These are phyloP conservation scores for Drosophila longiperda DNA, from an alignment of 2,888 invertebrate genomes.

Conservation along the genomic window DNA sequence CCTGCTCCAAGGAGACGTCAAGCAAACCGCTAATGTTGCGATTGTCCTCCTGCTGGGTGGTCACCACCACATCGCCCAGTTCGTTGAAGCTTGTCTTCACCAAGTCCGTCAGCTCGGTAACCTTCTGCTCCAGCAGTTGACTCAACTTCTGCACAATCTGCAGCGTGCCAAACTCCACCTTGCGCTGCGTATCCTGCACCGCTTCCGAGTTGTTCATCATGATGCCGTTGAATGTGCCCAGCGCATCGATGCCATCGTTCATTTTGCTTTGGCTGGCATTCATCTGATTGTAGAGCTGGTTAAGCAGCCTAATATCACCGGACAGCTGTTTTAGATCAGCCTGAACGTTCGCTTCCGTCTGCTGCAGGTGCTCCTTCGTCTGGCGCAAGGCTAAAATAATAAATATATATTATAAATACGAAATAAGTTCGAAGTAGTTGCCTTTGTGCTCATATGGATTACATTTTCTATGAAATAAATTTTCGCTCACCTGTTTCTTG, in stretches of 20 bases:
- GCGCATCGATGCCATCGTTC: conserved; percentile 86
- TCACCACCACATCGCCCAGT: conserved; percentile 89
- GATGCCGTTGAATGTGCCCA: conserved; percentile 91
- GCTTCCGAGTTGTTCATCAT: conserved; percentile 93
- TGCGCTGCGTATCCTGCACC: conserved; percentile 92
- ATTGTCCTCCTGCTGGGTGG: conserved; percentile 90
- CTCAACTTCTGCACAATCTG: conserved; percentile 92
- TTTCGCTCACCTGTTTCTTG: conserved; percentile 85
- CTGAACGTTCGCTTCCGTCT: conserved; percentile 86
- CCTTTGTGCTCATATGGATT: background rate
- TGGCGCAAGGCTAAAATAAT: conserved; percentile 84
- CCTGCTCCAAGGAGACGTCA: conserved; percentile 92
- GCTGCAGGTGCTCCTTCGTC: conserved; percentile 86
- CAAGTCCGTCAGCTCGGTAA: conserved; percentile 88
- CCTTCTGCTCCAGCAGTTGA: conserved; percentile 88
- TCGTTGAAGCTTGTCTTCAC: conserved; percentile 89
- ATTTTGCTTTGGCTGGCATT: conserved; percentile 86
- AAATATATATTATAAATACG: background rate
- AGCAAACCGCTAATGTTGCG: conserved; percentile 91
- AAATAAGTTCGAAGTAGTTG: background rate
- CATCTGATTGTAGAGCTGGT: conserved; percentile 86
- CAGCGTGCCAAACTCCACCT: conserved; percentile 93
- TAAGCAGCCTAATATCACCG: conserved; percentile 86
- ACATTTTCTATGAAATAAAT: background rate
- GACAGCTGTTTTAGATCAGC: conserved; percentile 86